Conservation (phyloP, 1,140 invertebrate genomes). For the Saccostrea cuccullata region DNA sequence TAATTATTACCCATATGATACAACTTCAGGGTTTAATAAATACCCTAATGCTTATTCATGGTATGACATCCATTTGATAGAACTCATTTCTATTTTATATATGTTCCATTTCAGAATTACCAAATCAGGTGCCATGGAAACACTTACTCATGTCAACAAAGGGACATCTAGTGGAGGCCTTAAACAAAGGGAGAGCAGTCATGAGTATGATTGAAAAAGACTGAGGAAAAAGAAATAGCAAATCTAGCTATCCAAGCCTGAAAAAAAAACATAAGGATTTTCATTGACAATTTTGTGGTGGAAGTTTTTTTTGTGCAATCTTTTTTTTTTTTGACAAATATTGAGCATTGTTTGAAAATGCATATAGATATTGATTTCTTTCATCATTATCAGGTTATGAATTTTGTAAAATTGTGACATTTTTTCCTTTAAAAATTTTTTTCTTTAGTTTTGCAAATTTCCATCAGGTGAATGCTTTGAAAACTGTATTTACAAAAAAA, state of each 20-base stretch:
- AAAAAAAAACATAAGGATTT: not conserved
- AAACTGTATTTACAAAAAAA: not conserved
- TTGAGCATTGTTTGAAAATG: not conserved
- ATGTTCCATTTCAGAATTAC: slow-evolving; percentile 61
- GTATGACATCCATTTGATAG: too few relatives aligned
- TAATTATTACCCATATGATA: too few relatives aligned
- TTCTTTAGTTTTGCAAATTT: not conserved
- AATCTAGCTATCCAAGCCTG: not conserved
- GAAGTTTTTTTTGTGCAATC: slow-evolving; percentile 20
- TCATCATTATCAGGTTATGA: not conserved
- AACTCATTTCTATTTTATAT: not conserved
- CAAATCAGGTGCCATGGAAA: slow-evolving; percentile 63
- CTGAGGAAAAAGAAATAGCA: not conserved
- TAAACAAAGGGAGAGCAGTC: slow-evolving; percentile 69
- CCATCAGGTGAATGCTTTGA: not conserved
- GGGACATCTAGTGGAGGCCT: slow-evolving; percentile 39
- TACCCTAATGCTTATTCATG: too few relatives aligned
- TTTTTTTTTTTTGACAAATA: not conserved
- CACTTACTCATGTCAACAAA: slow-evolving; percentile 65
- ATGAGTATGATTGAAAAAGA: slow-evolving; percentile 68
- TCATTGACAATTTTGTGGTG: slow-evolving; percentile 6
- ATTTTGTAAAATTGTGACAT: not conserved
- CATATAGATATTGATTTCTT: not conserved
- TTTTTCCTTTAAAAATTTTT: not conserved
- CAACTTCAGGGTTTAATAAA: too few relatives aligned